These are phyloP conservation scores for Mus pahari DNA, from an alignment of 2,113 vertebrate genomes.

Conservation along the genomic window DNA sequence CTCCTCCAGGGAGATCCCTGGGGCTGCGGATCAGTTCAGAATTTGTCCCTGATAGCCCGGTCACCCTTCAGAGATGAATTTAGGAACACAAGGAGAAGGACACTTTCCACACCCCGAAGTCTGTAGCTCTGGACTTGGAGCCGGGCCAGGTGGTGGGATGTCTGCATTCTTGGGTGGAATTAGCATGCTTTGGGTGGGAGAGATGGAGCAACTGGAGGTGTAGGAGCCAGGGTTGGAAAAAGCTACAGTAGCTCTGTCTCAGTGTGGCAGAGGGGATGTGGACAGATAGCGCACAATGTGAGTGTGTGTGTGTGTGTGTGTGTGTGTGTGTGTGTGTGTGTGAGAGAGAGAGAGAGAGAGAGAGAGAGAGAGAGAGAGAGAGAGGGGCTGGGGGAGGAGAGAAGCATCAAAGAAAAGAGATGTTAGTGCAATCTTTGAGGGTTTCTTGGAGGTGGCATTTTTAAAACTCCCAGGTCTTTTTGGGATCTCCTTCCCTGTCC, in stretches of 20 bases:
- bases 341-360: background rate
- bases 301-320: too few relatives aligned
- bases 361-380: background rate
- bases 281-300: background rate
- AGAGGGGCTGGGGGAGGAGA: too few relatives aligned
- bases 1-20: rapidly evolving
- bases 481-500: background rate
- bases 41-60: background rate
- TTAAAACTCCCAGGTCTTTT: background rate
- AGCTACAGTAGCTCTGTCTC: background rate
- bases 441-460: slow-evolving; percentile 44
- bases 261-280: rapidly evolving
- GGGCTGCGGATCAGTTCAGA: background rate
- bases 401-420: background rate
- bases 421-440: background rate
- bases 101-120: background rate
- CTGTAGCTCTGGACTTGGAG: background rate
- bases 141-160: background rate
- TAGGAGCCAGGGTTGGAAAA: background rate
- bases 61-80: background rate
- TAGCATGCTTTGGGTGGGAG: background rate
- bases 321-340: too few relatives aligned
- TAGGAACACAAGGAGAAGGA: background rate
- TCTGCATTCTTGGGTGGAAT: background rate
- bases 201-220: rapidly evolving